Evolutionary conservation across 2,888 invertebrate species (phyloP).

Genomic region (Lepidocyrtoides sp.): DNA sequence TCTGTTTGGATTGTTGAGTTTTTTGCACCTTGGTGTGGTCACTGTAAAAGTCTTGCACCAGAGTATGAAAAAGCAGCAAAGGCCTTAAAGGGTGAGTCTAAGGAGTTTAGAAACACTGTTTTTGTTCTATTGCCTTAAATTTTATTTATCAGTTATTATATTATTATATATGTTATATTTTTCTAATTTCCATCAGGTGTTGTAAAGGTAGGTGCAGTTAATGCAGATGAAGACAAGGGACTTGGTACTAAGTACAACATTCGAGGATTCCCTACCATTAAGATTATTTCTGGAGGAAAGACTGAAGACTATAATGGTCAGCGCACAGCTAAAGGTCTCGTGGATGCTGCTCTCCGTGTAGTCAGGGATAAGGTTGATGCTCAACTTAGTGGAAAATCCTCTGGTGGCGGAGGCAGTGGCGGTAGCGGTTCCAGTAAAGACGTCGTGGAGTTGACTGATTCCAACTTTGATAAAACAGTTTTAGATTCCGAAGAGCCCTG

Average conservation of each 20-base stretch:
- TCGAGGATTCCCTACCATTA: constrained; percentile 97
- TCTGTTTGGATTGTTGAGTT: constrained; percentile 98
- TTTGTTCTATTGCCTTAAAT: too few relatives aligned
- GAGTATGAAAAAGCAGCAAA: constrained; percentile 98
- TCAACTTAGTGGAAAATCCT: constrained; percentile 89
- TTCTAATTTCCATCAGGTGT: too few relatives aligned
- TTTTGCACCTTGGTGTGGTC: constrained; percentile 98
- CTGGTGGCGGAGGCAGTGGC: constrained; percentile 80
- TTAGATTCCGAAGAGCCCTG: constrained; percentile 97
- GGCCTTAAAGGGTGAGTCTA: constrained; percentile 94
- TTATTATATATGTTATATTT: too few relatives aligned
- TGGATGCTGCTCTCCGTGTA: constrained; percentile 94
- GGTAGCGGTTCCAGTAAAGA: constrained; percentile 87
- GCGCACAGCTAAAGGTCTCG: constrained; percentile 94
- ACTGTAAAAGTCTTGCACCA: constrained; percentile 95
- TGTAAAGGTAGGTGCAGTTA: constrained; percentile 97
- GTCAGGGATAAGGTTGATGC: constrained; percentile 92
- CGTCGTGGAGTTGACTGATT: constrained; percentile 97
- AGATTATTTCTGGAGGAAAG: constrained; percentile 96
- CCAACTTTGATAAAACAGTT: constrained; percentile 97
- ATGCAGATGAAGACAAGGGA: constrained; percentile 96
- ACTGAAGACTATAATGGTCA: constrained; percentile 95
- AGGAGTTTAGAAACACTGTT: too few relatives aligned
- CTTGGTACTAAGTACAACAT: constrained; percentile 94
- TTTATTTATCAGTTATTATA: too few relatives aligned